Evolutionary conservation across 2,888 invertebrate species (phyloP), one percentile per base, ranked within the genome.

Genomic region (Synergus laeviventris): DNA sequence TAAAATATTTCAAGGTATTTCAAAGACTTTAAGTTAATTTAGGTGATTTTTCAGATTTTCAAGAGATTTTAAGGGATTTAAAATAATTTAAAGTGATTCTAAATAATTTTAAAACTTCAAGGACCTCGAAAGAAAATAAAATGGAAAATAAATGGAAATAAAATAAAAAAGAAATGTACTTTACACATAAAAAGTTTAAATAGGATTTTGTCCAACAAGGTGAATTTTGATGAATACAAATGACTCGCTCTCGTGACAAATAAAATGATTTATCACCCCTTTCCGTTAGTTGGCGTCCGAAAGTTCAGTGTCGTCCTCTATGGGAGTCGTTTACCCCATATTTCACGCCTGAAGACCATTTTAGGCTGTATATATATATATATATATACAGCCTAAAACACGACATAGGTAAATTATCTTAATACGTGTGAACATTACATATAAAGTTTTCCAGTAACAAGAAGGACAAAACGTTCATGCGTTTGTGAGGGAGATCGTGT

Each of bases 401-500:
- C 12, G 9, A 42, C 42, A 24, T 39, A 24, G 16, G 24, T 45
- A 45, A 16, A 42, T 14, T 64, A 66, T 66, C 45, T 21, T 66
- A 21, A 42, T 45, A 24, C 42, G 42, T 64, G 39, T 42, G 21
- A 42, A 21, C 64, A 64, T 64, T 60, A 70, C 11, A 70, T 38
- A 49, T 54, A 56, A 18, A 59, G 18, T 21, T 59, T 56, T 16
- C n/a, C 21, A 64, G 21, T 60, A 73, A 64, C 42, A 24, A 49
- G 70, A 70, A 49, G 70, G 70, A 49, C 70, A 70, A 49, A 49
- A 76, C 74, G 31, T 70, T n/a, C 49, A 31, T 70, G 45, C 49
- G 49, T 66, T 21, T 74, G 7, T 70, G 87, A 70, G 76, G 75
- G 76, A 74, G 79, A 81, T 83, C 76, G 81, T 86, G 84, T 81